Evolutionary conservation across 2,888 invertebrate species (phyloP), one percentile per base, ranked within the genome.

Genomic region (Sphaerophoria taeniata): DNA sequence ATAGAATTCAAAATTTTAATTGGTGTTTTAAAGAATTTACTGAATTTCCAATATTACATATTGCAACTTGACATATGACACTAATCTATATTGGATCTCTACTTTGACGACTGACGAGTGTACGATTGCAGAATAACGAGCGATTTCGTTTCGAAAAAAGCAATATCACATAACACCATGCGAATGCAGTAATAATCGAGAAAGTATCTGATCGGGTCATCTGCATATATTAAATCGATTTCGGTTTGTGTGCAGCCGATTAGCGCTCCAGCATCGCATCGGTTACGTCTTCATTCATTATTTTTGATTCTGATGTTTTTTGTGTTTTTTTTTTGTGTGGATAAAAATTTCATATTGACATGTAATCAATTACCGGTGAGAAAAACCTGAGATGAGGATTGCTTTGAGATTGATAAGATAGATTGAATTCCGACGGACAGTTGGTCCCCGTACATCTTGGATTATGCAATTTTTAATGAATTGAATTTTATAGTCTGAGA

Each of bases 261-360:
- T 2, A 2, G 24, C 24, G 2, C 24, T 24, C 24, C 24, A 24
- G 24, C 60, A 65, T 14, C n/a, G 16, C 58, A 71, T 81, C 81
- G 76, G 76, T 81, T 81, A 81, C 81, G 75, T 71, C 75, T 81
- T 81, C 71, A 81, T 81, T 81, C 75, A 81, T 75, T 51, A 47
- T 31, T 43, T 63, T 76, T 74, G 11, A 49, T 65, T 34, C 47
- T 45, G 24, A 2, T 24, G 24, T 1, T 24, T 24, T 39, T 39
- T 60, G 43, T 39, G 4, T 58, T 6, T 39, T 12, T 34, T 16
- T 49, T 12, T 34, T 16, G 49, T 49, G 4, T 56, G 61, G 2
- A 43, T 16, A 49, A 47, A 60, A 49, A 24, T 74, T 55, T 43
- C 79, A 69, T 74, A 24, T 61, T 69, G 12, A 60, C 60, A 16